Evolutionary conservation across 1,140 invertebrate genomes (phyloP), one percentile per base, ranked within the genome.

Genomic region (Drosophila hydei): DNA sequence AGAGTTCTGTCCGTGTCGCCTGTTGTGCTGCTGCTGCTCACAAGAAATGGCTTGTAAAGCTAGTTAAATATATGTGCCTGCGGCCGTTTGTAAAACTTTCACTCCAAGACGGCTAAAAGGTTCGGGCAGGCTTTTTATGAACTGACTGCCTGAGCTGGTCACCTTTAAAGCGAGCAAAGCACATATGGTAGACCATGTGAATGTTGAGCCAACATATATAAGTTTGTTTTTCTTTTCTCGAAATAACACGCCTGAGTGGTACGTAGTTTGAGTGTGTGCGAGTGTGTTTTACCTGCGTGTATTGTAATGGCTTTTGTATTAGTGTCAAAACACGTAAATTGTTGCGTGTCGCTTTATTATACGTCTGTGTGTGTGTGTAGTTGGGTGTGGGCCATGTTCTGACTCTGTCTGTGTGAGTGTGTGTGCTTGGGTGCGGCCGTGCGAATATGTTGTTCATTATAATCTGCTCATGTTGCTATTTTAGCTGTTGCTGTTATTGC

Each of bases 321-420:
- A 85, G 81, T 85, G 81, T 88, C 81, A 87, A 85, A 85, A 85
- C 81, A 85, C 81, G 81, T 85, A 87, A 87, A 85, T 85, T 85
- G 81, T 85, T 85, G 81, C 81, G 74, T 85, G 81, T 75, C 58
- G 67, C 78, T 81, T 81, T 85, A 84, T 81, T 23, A 47, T 36
- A 23, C 47, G 16, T 56, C 0, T 59, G 51, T 51, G 19, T 18
- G 14, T 71, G 50, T 30, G 33, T 50, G 36, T 23, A 19, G 21
- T 27, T 38, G 69, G n/a, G 42, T 18, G 48, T 19, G 47, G 19
- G 45, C 23, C 56, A 33, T 51, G 45, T 8, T 58, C 18, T 55
- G 30, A 38, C 54, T 43, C 52, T 56, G 62, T 30, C 51, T 42
- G 36, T 40, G 23, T 25, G 23, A 38, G 30, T 65, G 58, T 50